These are phyloP conservation scores for Lampris incognitus DNA, from an alignment of 2,113 vertebrate genomes.

Conservation along the genomic window DNA sequence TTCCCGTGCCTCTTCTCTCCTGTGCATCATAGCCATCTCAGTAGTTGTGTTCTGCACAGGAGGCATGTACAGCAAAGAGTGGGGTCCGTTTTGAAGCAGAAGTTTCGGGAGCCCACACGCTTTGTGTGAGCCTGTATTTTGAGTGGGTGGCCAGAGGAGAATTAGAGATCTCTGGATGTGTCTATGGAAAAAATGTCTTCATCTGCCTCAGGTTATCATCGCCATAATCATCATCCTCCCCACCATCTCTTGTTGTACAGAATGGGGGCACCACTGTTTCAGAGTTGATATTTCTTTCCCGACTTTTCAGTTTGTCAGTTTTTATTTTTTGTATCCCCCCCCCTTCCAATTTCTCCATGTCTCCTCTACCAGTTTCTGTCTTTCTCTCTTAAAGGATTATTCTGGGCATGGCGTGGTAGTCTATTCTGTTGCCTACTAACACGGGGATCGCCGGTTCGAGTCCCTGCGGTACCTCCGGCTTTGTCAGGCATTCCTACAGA, in stretches of 20 bases:
- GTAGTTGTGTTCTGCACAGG: constrained; percentile 41
- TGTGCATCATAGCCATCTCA: constrained; percentile 40
- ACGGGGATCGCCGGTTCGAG: no score
- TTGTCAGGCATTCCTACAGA: no score
- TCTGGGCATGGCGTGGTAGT: no score
- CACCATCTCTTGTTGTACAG: constrained; percentile 22
- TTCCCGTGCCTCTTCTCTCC: constrained; percentile 12
- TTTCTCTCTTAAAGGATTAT: background rate
- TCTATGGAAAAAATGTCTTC: constrained; percentile 38
- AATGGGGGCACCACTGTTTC: constrained; percentile 26
- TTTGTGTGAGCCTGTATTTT: constrained; percentile 36
- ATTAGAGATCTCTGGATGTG: constrained; percentile 52
- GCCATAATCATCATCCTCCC: constrained; percentile 52
- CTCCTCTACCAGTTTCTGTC: constrained; percentile 14
- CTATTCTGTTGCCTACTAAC: no score
- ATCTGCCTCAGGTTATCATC: constrained; percentile 62
- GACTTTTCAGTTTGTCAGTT: constrained; percentile 6
- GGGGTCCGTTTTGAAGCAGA: constrained; percentile 59
- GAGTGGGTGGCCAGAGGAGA: constrained; percentile 56
- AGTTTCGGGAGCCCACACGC: constrained; percentile 55
- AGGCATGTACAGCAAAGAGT: constrained; percentile 55
- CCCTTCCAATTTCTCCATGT: constrained; percentile 4
- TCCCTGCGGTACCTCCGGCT: no score
- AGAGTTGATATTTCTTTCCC: constrained; percentile 18
- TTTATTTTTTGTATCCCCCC: constrained; percentile 15